These are phyloP conservation scores for Sinocyclocheilus maitianheensis DNA, from an alignment of 2,113 vertebrate species.

Conservation along the genomic window DNA sequence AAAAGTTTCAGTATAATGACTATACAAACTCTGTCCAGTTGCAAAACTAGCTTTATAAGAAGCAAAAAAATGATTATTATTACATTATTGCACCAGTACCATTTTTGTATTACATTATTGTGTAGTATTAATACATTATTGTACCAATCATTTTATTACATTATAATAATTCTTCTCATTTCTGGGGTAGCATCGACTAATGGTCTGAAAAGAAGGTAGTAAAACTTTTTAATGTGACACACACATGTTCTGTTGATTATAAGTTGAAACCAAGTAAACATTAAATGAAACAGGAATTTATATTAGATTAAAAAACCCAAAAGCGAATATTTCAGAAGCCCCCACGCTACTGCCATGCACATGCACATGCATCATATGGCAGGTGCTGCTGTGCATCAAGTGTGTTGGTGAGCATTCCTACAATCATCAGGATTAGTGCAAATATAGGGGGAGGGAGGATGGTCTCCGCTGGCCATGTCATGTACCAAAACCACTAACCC, in stretches of 20 bases:
- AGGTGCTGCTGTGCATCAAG: conserved; percentile 9
- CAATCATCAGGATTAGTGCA: conserved; percentile 7
- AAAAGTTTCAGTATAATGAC: not conserved
- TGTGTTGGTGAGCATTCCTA: not conserved
- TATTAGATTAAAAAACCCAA: not conserved
- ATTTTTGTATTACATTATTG: too few species aligned
- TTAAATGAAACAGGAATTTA: not conserved
- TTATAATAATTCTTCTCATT: too few species aligned
- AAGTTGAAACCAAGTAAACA: not conserved
- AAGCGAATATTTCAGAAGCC: not conserved
- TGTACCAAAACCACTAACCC: conserved; percentile 62
- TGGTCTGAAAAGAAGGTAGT: too few species aligned
- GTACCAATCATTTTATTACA: too few species aligned
- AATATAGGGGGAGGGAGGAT: conserved; percentile 28
- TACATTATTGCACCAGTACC: too few species aligned
- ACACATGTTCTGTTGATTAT: not conserved
- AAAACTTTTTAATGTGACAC: not conserved
- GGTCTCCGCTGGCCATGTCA: conserved; percentile 58
- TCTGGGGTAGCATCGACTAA: too few species aligned
- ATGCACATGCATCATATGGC: not conserved
- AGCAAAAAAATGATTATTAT: too few species aligned
- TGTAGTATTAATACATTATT: too few species aligned
- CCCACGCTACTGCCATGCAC: not conserved
- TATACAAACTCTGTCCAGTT: not conserved
- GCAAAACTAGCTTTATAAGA: too few species aligned